Evolutionary conservation across 2,888 invertebrate species (phyloP).

Genomic region (Phyto melanocephala): DNA sequence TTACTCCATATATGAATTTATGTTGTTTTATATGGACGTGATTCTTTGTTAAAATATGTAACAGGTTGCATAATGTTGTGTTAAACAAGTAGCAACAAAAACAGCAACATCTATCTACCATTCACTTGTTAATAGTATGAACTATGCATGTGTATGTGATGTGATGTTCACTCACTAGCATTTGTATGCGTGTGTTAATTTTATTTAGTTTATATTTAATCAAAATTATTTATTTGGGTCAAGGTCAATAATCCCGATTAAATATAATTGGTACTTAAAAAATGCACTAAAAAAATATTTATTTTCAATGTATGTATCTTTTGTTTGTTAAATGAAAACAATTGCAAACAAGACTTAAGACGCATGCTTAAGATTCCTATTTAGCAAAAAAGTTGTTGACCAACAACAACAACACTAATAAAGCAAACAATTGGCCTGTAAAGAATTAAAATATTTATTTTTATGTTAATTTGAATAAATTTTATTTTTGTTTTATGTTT

Average conservation of each 20-base stretch:
- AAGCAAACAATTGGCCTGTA: constrained; percentile 1
- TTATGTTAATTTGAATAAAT: constrained; percentile 11
- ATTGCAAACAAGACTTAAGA: constrained; percentile 38
- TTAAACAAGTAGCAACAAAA: background rate
- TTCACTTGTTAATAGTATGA: constrained; percentile 32
- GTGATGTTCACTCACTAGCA: background rate
- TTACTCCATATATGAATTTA: background rate
- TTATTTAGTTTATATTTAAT: background rate
- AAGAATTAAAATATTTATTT: constrained; percentile 14
- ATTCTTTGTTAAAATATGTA: constrained; percentile 17
- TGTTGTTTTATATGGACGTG: background rate
- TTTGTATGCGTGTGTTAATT: background rate
- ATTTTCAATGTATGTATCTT: background rate
- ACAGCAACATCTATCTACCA: constrained; percentile 8
- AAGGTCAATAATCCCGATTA: constrained; percentile 44
- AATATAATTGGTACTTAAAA: background rate
- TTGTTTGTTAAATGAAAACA: background rate
- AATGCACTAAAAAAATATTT: background rate
- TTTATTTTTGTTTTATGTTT: background rate
- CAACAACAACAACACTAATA: background rate
- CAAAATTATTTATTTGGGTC: constrained; percentile 44
- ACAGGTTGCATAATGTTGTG: constrained; percentile 57
- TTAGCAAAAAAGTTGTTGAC: background rate
- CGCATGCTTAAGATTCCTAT: background rate
- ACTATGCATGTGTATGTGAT: background rate